Evolutionary conservation across 2,113 vertebrate species (phyloP), one percentile per base, ranked within the genome.

Genomic region (Ploceus nigricollis): DNA sequence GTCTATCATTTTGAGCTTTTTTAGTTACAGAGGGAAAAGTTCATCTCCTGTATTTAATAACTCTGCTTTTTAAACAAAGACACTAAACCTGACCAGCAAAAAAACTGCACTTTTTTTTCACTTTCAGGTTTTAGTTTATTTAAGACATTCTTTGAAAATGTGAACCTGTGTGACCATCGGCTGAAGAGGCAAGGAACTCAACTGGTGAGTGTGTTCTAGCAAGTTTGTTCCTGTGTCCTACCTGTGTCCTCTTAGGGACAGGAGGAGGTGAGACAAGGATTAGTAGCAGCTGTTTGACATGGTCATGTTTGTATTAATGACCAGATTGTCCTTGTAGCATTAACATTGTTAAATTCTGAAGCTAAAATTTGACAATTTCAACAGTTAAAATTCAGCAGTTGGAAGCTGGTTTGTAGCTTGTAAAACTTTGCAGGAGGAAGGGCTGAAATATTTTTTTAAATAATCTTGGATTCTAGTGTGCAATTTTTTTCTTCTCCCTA

Each of bases 91-190:
- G 27, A 57, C 54, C 23, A 58, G 6, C 51, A 79, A 58, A 92
- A 87, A 94, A 22, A 7, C 87, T 92, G n/a, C 31, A 66, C 45
- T n/a, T 88, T 77, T 95, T 72, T 95, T 76, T 94, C 30, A 48
- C 76, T 95, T 98, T 64, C 96, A 99, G 99, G 99, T 90, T 99
- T 99, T 97, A 99, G 99, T 97, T 98, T 99, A 85, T 99, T 99
- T 97, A 99, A 99, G 97, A 99, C 99, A n/a, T 99, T 99, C 96
- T 99, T 99, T 98, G 99, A 99, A 98, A 99, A 99, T 87, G 99
- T 99, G 89, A 99, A 99, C 97, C 98, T 99, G 45, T 99, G 99
- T 96, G 99, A 99, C 96, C 99, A 99, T 98, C 99, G 99, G 48
- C 97, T 99, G 45, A 99, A 99, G 97, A 98, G 99, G 50, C 99